These are phyloP conservation scores for Antheraea mylitta DNA, from an alignment of 1,140 invertebrate genomes.

Conservation along the genomic window DNA sequence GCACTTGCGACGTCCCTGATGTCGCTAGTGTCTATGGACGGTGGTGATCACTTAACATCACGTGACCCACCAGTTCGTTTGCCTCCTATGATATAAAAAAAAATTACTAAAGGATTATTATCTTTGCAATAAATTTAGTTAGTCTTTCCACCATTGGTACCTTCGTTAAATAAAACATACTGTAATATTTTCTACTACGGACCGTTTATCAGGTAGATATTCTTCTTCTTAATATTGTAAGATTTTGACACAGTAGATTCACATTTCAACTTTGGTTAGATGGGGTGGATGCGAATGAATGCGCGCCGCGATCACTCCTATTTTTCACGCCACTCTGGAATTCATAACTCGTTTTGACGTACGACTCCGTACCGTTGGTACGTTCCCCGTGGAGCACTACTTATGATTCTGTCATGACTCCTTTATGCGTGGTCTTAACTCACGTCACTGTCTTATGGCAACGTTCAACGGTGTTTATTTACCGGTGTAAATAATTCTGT, in stretches of 20 bases:
- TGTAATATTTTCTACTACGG: constrained; percentile 1
- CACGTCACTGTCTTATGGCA: constrained; percentile 7
- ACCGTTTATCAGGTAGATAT: neutral
- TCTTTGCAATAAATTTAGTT: no score
- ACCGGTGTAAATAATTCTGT: neutral
- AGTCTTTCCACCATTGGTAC: no score
- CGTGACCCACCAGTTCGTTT: no score
- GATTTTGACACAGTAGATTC: neutral
- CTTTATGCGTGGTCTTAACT: constrained; percentile 34
- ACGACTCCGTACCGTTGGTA: constrained; percentile 18
- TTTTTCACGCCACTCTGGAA: constrained; percentile 44
- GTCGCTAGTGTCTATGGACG: no score
- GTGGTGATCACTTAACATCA: no score
- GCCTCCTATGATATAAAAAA: no score
- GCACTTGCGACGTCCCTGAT: no score
- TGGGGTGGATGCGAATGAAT: constrained; percentile 10
- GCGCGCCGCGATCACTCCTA: constrained; percentile 26
- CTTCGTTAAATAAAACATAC: neutral
- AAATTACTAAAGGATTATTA: neutral
- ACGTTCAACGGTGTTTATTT: constrained; percentile 6
- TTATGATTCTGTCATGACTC: constrained; percentile 38
- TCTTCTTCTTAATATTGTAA: constrained; percentile 5
- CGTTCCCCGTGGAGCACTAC: constrained; percentile 30
- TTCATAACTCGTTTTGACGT: constrained; percentile 49
- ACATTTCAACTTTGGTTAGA: constrained; percentile 9